Base-by-base conservation (phyloP, 2,888 invertebrate genomes). In the Venusia cambrica region DNA sequence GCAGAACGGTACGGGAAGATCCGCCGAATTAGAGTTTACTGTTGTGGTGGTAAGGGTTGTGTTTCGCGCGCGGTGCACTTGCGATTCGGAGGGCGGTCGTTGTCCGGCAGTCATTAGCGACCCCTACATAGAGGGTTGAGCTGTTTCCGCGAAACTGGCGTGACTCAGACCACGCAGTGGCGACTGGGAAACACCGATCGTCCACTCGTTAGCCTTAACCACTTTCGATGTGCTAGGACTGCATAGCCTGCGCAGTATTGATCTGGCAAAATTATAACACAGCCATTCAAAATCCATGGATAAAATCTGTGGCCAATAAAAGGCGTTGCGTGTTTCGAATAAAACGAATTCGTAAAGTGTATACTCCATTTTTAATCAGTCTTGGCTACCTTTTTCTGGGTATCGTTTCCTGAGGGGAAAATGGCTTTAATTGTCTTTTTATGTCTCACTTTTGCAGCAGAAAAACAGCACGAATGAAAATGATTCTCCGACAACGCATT, bases 51-150 rank as follows among this genome's bases (percentile, higher is more conserved):
- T 38, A 70, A 87, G 71, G 69, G 85, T 81, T 57, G 73, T 75
- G 64, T 73, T 77, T 85, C 47, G 83, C 71, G 53, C 67, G 71
- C 40, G 55, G 46, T 55, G 47, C 45, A 45, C 57, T 59, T 73
- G 75, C 73, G 73, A 65, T 73, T 72, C 47, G 67, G 67, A 62
- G 68, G 69, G 65, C 60, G 71, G 64, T 59, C 57, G 68, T 63
- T 68, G 81, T 75, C 78, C 73, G 71, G 60, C 60, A 62, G 77
- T 81, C 80, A 84, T 85, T 85, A 85, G 77, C 67, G 70, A 73
- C 79, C 81, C 74, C 63, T 62, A 49, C 45, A n/a, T n/a, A 42
- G 68, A 78, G 85, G 84, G 83, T 78, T 65, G 73, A 57, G 53
- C 45, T 63, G 54, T 63, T 83, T 84, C 84, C 57, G 78, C 78